phyloP scores from a whole-genome alignment of 2,888 invertebrate genomes.

The Athalia cordata region DNA sequence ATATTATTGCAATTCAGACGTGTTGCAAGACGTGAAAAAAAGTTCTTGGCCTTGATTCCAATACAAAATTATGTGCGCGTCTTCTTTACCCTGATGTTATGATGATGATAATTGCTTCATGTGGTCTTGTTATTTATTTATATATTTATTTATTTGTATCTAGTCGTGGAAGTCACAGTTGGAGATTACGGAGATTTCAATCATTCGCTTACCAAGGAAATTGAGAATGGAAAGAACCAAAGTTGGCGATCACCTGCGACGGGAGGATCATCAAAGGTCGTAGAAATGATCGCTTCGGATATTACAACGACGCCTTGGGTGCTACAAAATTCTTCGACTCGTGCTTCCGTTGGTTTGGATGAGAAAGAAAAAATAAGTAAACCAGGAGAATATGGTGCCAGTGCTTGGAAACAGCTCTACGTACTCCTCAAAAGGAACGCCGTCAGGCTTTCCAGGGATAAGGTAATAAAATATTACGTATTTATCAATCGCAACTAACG shows the following conservation, averaged over 20 bases:
- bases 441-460: slow-evolving; percentile 81
- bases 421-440: slow-evolving; percentile 80
- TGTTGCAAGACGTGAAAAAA: background rate
- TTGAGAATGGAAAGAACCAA: slow-evolving; percentile 79
- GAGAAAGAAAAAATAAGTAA: slow-evolving; percentile 60
- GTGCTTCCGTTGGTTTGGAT: slow-evolving; percentile 57
- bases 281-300: slow-evolving; percentile 75
- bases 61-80: background rate
- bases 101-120: no score
- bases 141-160: slow-evolving; percentile 24
- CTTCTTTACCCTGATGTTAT: no score
- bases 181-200: slow-evolving; percentile 83
- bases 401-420: slow-evolving; percentile 77
- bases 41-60: background rate
- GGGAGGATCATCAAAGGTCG: slow-evolving; percentile 56
- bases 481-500: slow-evolving; percentile 14
- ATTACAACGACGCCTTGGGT: slow-evolving; percentile 75
- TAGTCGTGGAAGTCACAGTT: slow-evolving; percentile 88
- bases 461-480: slow-evolving; percentile 64
- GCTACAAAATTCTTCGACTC: slow-evolving; percentile 65
- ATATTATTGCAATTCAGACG: background rate
- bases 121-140: background rate
- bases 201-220: slow-evolving; percentile 77
- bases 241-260: slow-evolving; percentile 74
- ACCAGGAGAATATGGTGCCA: slow-evolving; percentile 76